These are phyloP conservation scores for Lysandra coridon DNA, from an alignment of 2,888 invertebrate species.

Conservation along the genomic window DNA sequence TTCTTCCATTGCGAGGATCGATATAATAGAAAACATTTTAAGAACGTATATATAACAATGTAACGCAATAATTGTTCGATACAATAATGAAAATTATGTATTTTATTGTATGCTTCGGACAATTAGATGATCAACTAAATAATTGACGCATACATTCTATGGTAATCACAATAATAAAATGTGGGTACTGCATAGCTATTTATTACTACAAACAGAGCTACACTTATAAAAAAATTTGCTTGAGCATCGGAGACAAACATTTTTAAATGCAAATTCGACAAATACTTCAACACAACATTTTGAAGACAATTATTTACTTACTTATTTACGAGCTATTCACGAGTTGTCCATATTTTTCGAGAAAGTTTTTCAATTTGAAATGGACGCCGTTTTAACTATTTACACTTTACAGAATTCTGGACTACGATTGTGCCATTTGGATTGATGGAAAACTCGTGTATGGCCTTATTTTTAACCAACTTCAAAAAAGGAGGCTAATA, in stretches of 20 bases:
- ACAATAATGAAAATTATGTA: background rate
- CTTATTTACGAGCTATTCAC: too few relatives aligned
- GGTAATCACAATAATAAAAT: background rate
- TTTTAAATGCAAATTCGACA: too few relatives aligned
- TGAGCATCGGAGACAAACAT: too few relatives aligned
- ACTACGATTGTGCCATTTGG: too few relatives aligned
- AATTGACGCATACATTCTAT: background rate
- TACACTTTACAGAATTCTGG: too few relatives aligned
- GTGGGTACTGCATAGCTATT: background rate
- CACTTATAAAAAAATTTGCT: background rate
- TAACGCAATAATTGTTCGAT: background rate
- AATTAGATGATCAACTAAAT: background rate
- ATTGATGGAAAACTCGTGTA: too few relatives aligned
- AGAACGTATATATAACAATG: background rate
- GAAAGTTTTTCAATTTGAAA: too few relatives aligned
- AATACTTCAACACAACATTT: background rate
- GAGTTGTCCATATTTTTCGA: too few relatives aligned
- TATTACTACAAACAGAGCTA: background rate
- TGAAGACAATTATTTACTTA: background rate
- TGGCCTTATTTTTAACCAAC: too few relatives aligned
- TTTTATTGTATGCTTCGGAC: background rate
- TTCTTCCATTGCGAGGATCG: background rate
- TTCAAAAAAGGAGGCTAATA: too few relatives aligned
- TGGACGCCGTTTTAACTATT: too few relatives aligned
- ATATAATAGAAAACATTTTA: background rate